Conservation (phyloP, 2,113 vertebrate genomes). For the Reinhardtius hippoglossoides region DNA sequence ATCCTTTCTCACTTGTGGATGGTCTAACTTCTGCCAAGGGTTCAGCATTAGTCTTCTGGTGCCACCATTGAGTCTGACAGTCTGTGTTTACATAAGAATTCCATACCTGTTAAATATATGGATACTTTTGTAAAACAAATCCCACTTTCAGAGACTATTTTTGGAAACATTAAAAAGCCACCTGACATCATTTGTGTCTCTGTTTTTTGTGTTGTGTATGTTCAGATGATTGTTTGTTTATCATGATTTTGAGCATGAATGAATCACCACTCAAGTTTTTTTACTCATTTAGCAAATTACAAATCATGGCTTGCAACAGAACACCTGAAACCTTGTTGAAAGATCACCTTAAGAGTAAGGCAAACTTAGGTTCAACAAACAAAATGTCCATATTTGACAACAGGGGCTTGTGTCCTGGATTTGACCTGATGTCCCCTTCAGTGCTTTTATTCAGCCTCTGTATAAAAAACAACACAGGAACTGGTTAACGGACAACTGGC, state of each 20-base stretch:
- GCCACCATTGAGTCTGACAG: constrained; percentile 58
- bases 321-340: neutral
- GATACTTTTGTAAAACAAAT: constrained; percentile 81
- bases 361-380: too few species aligned
- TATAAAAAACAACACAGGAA: too few species aligned
- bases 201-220: constrained; percentile 22
- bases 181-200: constrained; percentile 67
- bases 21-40: constrained; percentile 46
- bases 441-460: too few species aligned
- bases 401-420: too few species aligned
- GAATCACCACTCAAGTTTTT: neutral
- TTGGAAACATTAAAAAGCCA: constrained; percentile 81
- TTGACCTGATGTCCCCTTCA: too few species aligned
- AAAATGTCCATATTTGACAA: too few species aligned
- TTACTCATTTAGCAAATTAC: neutral
- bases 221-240: neutral
- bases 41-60: constrained; percentile 62
- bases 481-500: too few species aligned
- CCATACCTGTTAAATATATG: constrained; percentile 71
- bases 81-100: constrained; percentile 79
- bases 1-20: constrained; percentile 51
- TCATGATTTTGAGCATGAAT: neutral
- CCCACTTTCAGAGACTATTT: constrained; percentile 82
- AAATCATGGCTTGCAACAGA: neutral
- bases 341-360: too few species aligned